phyloP scores from a whole-genome alignment of 1,140 invertebrate species.

The Telenomus remus region DNA sequence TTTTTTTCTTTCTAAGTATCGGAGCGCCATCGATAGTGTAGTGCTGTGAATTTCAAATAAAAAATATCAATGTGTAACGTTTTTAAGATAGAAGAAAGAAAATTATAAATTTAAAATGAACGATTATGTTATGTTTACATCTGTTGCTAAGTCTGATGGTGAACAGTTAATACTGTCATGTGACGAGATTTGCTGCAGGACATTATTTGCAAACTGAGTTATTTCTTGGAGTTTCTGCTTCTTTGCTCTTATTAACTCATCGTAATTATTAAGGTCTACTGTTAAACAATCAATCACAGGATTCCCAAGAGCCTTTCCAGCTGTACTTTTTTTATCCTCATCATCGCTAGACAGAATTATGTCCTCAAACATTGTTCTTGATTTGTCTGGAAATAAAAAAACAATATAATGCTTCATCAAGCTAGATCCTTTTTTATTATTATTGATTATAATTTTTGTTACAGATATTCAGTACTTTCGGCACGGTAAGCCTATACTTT shows the following conservation, averaged over 20 bases:
- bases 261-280: slow-evolving; percentile 50
- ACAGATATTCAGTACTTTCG: too few species aligned
- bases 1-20: slow-evolving; percentile 52
- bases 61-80: too few species aligned
- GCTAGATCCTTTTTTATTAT: too few species aligned
- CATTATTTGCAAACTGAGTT: slow-evolving; percentile 27
- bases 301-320: slow-evolving; percentile 35
- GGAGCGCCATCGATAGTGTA: slow-evolving; percentile 58
- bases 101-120: too few species aligned
- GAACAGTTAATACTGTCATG: slow-evolving; percentile 36
- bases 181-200: slow-evolving; percentile 53
- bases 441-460: too few species aligned
- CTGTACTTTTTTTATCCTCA: slow-evolving; percentile 27
- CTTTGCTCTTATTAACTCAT: slow-evolving; percentile 52
- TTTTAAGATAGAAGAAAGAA: too few species aligned
- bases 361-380: slow-evolving; percentile 25
- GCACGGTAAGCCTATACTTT: too few species aligned
- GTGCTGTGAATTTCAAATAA: slow-evolving; percentile 35
- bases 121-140: too few species aligned
- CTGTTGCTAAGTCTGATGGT: slow-evolving; percentile 57
- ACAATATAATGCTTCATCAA: too few species aligned
- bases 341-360: slow-evolving; percentile 53
- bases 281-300: slow-evolving; percentile 64
- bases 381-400: too few species aligned
- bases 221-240: slow-evolving; percentile 54